These are phyloP conservation scores for Acanthisitta chloris DNA, from an alignment of 2,113 vertebrate species.

Conservation along the genomic window DNA sequence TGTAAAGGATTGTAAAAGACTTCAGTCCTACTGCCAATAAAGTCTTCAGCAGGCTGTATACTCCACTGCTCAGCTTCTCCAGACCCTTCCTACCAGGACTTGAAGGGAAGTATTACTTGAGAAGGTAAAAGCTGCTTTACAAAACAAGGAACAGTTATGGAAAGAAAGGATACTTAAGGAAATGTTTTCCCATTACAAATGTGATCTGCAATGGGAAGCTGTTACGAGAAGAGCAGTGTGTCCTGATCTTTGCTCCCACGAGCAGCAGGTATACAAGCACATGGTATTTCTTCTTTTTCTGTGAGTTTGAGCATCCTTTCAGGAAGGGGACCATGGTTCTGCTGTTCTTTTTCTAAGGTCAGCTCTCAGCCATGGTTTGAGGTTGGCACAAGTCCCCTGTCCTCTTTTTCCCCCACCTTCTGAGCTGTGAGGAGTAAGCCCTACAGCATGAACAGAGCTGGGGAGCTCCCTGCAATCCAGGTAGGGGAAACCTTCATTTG, in stretches of 20 bases:
- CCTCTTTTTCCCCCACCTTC: background rate
- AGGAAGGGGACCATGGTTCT: background rate
- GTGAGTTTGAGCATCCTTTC: background rate
- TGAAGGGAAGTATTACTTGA: background rate
- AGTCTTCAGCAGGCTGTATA: background rate
- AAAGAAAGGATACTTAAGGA: background rate
- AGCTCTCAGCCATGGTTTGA: background rate
- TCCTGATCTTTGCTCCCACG: background rate
- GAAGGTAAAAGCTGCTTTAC: background rate
- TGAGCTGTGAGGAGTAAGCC: background rate
- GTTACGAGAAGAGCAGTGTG: background rate
- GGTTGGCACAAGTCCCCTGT: background rate
- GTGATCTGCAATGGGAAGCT: background rate
- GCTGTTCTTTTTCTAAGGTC: background rate
- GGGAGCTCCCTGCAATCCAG: background rate
- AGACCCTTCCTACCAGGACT: background rate
- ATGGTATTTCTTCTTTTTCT: background rate
- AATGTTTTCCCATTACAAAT: background rate
- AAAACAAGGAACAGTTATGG: background rate
- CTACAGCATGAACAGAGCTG: background rate
- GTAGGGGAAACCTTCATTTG: background rate
- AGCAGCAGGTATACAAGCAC: background rate
- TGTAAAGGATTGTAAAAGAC: constrained; percentile 37
- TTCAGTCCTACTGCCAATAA: background rate
- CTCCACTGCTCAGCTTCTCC: background rate